Evolutionary conservation across 2,113 vertebrate species (phyloP).

Genomic region (Scytalopus superciliaris): DNA sequence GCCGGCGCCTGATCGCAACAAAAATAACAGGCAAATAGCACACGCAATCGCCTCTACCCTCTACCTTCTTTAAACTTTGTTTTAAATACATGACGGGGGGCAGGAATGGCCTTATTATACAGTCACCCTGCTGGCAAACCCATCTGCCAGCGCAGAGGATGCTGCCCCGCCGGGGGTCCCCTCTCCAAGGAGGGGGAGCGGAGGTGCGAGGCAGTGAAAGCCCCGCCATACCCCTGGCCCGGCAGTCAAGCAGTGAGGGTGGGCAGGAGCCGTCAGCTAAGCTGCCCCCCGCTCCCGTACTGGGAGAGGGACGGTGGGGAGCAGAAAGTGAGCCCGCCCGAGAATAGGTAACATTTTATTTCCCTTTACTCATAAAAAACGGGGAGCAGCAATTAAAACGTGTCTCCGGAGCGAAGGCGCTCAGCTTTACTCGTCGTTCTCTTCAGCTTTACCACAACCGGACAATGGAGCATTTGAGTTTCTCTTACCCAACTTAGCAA

Average conservation of each 20-base stretch:
- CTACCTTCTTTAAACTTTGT: not conserved
- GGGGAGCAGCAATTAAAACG: not conserved
- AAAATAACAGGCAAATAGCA: not conserved
- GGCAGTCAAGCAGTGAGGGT: not conserved
- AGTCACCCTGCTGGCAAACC: not conserved
- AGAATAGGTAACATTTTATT: not conserved
- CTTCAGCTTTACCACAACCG: not conserved
- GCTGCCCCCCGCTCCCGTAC: too few species aligned
- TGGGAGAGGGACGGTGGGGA: not conserved
- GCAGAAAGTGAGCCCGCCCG: not conserved
- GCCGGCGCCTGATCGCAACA: not conserved
- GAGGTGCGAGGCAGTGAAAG: not conserved
- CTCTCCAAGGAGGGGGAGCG: too few species aligned
- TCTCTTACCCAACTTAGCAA: not conserved
- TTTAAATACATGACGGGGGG: not conserved
- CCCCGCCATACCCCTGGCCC: not conserved
- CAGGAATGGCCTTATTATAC: not conserved
- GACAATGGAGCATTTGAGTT: not conserved
- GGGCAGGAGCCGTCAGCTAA: not conserved
- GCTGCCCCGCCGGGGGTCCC: not conserved
- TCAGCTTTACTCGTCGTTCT: not conserved
- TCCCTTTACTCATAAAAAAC: not conserved
- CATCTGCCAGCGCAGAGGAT: not conserved
- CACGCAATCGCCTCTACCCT: not conserved
- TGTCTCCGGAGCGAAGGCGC: not conserved